Percentiles rank a stretch among this genome's conserved stretches.
Evolutionary conservation across 30 jellyfish, hydroid and myxozoan genomes (phyloP).

Genomic region (Hydra vulgaris): DNA sequence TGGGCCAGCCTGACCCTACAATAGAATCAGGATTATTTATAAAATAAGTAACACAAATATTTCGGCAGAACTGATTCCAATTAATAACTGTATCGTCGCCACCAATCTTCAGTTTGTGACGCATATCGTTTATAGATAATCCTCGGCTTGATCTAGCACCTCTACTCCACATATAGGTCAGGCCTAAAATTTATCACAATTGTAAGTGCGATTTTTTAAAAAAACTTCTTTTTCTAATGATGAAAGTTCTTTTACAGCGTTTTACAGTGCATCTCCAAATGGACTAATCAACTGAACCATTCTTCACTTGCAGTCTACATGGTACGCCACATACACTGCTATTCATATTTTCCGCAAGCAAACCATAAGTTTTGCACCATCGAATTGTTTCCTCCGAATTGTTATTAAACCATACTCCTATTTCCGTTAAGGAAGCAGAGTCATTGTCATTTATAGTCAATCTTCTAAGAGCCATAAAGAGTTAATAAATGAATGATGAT

Average conservation of each 20-base stretch:
- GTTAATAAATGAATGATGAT: neutral
- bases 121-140: too few relatives aligned
- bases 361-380: neutral
- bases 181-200: too few relatives aligned
- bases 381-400: neutral
- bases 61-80: too few relatives aligned
- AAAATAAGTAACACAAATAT: too few relatives aligned
- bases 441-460: neutral
- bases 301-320: neutral
- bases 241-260: constrained; percentile 4
- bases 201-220: too few relatives aligned
- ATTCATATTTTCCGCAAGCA: neutral
- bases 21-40: too few relatives aligned
- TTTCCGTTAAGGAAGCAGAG: neutral
- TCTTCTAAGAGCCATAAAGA: neutral
- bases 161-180: too few relatives aligned
- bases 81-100: too few relatives aligned
- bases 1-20: too few relatives aligned
- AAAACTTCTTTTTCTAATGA: neutral
- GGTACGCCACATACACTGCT: neutral
- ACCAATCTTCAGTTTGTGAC: too few relatives aligned
- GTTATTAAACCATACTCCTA: neutral
- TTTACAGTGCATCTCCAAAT: constrained; percentile 6
- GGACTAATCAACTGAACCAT: neutral
- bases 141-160: too few relatives aligned